Conservation (phyloP, 2,888 invertebrate species). For the Dendrolimus pini region DNA sequence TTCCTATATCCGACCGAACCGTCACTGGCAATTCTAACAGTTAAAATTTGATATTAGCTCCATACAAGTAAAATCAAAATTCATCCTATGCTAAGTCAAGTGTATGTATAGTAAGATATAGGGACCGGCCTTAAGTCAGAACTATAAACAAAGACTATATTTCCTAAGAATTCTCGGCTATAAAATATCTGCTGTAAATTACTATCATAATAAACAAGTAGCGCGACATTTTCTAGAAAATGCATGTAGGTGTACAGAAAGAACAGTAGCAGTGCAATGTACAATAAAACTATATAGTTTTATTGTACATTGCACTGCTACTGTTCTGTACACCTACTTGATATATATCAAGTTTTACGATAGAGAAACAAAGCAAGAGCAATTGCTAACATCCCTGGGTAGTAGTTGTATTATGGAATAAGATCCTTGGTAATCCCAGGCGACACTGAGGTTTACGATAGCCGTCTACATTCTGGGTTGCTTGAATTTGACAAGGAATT, state of each 20-base stretch:
- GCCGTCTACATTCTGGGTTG: slow-evolving; percentile 13
- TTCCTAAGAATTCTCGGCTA: slow-evolving; percentile 3
- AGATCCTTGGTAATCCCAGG: slow-evolving; percentile 34
- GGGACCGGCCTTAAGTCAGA: too few species aligned
- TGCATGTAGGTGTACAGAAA: not conserved
- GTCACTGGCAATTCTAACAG: too few species aligned
- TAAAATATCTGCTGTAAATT: not conserved
- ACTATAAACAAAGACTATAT: not conserved
- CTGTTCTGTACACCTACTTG: too few species aligned
- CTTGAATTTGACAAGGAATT: not conserved
- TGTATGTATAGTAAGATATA: too few species aligned
- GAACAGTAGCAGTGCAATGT: not conserved
- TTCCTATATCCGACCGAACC: too few species aligned
- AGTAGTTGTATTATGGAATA: slow-evolving; percentile 21
- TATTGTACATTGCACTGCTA: slow-evolving; percentile 9
- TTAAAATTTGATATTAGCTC: too few species aligned
- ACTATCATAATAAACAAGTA: not conserved
- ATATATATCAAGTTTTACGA: slow-evolving; percentile 38
- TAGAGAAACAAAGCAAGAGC: slow-evolving; percentile 32
- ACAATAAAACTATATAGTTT: slow-evolving; percentile 25
- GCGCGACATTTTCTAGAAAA: slow-evolving; percentile 1
- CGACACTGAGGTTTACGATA: slow-evolving; percentile 37
- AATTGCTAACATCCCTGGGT: slow-evolving; percentile 38
- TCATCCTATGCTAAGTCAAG: too few species aligned
- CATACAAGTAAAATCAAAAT: too few species aligned